Evolutionary conservation across 2,888 invertebrate genomes (phyloP), one percentile per base, ranked within the genome.

Genomic region (Actias luna): DNA sequence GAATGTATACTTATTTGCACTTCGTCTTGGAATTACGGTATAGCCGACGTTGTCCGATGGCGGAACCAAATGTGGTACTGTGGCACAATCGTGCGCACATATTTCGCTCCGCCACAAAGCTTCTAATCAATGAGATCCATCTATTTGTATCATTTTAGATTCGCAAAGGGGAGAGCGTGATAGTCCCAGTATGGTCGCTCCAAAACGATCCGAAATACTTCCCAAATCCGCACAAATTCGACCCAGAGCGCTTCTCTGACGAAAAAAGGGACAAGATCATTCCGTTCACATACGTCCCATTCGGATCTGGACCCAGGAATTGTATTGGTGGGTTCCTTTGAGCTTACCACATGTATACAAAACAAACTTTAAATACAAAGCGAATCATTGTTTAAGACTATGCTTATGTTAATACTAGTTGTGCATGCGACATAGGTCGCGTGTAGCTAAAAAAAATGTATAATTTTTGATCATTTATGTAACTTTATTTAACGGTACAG

Each of bases 221-320:
- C 73, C 89, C 93, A 0, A 83, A 94, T 16, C 94, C 94, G 0
- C 69, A 80, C 0, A 93, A 92, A 72, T 95, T 94, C 60, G 92
- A 94, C 73, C 94, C 94, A 8, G 88, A 94, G 67, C 78, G 94
- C 18, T 95, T 94, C 69, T 93, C 85, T 1, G 92, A 93, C 0
- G 93, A 94, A 67, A 94, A 94, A 71, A 94, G 93, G 69, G 78
- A 84, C 2, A 87, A 86, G 0, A 84, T 87, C 7, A 71, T 81
- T 62, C 77, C 82, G 0, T 75, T 78, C 16, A 65, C 79, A 0
- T 94, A 93, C 66, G 68, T 92, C 69, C 94, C 94, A 0, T 94
- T 94, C 61, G 94, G 94, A 0, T 46, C 86, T 0, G 95, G 95
- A 2, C 95, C 93, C 1, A 89, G 95, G 64, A 94, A 92, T 74